Base-by-base conservation (phyloP, 2,113 vertebrate genomes). In the Chaenogobius annularis region DNA sequence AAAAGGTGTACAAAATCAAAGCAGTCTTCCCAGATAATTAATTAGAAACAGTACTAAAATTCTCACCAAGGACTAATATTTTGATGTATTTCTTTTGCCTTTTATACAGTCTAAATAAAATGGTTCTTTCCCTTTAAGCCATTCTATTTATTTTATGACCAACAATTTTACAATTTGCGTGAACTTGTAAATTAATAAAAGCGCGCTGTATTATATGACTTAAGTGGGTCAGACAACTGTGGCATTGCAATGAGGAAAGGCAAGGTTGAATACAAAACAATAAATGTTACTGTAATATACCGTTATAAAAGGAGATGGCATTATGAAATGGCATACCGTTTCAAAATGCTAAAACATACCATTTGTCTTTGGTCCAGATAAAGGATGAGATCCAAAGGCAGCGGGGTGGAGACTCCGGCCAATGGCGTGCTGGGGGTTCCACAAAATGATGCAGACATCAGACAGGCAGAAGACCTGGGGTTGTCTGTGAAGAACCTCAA, bases 301-400 rank as follows among this genome's bases (percentile, higher is more conserved):
- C 35, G 9, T 15, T 44, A 37, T 40, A 19, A 35, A 35, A 31
- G 58, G 14, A 61, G 50, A n/a, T n/a, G 43, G 61, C 35, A 64
- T 40, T n/a, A 11, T 64, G n/a, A 64, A 64, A 52, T n/a, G 15
- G 15, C 48, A 52, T 2, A 65, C 20, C 6, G 20, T 26, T 26
- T 26, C 12, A 26, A 26, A 23, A 14, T 43, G 40, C 15, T 61
- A 65, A 65, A 65, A 44, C 37, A 7, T 65, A 44, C 63, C 70
- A 7, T 75, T 81, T 82, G 22, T 77, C 67, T 72, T 83, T 84
- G 77, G 11, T 90, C 44, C 89, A 97, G 96, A 92, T 87, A 78
- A 91, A 94, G 88, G 79, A 99, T 99, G 98, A 95, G 97, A 88
- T 98, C 98, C 80, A 95, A 95, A 94, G 95, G 94, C 90, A 96